phyloP scores from a whole-genome alignment of 2,797 vertebrate species.

The Phoebastria nigripes region DNA sequence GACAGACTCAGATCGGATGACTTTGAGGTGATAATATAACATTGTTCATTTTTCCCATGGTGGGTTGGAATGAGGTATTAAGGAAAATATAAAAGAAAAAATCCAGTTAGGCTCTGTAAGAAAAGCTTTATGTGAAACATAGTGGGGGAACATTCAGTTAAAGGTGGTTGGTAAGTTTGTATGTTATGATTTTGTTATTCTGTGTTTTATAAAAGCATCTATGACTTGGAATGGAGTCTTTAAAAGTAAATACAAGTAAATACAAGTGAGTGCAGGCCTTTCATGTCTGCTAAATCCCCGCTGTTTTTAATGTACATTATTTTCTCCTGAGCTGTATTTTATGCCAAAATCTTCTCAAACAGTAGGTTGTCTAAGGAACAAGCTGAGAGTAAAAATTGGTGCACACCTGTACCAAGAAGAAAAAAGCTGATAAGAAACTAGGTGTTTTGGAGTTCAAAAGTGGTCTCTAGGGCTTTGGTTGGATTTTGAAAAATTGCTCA shows the following conservation, averaged over 20 bases:
- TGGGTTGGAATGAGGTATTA: background rate
- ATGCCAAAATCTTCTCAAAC: background rate
- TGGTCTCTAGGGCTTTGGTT: background rate
- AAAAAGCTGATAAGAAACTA: background rate
- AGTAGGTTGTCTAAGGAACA: background rate
- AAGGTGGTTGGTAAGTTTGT: background rate
- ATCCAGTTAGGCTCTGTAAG: background rate
- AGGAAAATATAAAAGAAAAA: background rate
- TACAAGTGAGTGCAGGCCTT: background rate
- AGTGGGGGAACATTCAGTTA: background rate
- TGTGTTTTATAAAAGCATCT: background rate
- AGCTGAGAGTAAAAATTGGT: background rate
- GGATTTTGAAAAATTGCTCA: background rate
- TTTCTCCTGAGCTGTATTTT: background rate
- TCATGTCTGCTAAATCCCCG: background rate
- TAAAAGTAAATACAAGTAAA: background rate
- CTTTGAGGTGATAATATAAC: background rate
- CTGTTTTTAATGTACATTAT: background rate
- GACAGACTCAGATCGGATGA: background rate
- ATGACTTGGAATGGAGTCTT: background rate
- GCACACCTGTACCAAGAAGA: background rate
- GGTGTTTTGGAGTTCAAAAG: background rate
- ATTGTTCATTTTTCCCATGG: background rate
- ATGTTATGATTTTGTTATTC: background rate
- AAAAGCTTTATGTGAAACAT: background rate